phyloP scores from a whole-genome alignment of 2,113 vertebrate species.

The Morone chrysops region DNA sequence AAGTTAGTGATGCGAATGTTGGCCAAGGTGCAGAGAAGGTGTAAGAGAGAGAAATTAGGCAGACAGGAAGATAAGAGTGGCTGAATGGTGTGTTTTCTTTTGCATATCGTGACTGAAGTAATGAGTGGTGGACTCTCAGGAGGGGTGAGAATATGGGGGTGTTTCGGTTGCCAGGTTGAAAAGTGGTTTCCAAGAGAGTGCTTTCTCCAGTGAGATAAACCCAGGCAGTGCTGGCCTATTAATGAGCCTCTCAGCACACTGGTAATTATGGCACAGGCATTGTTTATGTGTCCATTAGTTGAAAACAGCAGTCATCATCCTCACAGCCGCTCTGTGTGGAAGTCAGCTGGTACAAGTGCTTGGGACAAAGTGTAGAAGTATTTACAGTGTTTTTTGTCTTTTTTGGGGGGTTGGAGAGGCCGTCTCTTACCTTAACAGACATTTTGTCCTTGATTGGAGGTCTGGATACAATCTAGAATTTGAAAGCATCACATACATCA shows the following conservation, averaged over 20 bases:
- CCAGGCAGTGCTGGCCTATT: conserved; percentile 38
- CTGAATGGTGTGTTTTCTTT: background rate
- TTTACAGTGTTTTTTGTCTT: background rate
- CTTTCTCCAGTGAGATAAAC: conserved; percentile 23
- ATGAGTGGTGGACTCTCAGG: conserved; percentile 6
- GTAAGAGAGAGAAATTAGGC: background rate
- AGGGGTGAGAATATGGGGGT: background rate
- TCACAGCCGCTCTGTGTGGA: background rate
- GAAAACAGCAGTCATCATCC: conserved; percentile 26
- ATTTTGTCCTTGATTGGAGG: conserved; percentile 84
- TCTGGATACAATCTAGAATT: conserved; percentile 84
- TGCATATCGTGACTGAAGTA: background rate
- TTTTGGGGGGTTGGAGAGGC: background rate
- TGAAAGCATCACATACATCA: conserved; percentile 84
- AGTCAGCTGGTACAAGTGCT: background rate
- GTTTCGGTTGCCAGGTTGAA: conserved; percentile 35
- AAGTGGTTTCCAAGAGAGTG: conserved; percentile 23
- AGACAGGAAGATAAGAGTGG: background rate
- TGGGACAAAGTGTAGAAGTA: background rate
- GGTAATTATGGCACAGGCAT: conserved; percentile 68
- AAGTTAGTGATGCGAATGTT: background rate
- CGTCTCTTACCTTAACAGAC: conserved; percentile 82
- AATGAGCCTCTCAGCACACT: conserved; percentile 44
- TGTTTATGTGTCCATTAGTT: conserved; percentile 32
- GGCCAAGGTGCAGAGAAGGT: background rate